phyloP scores from a whole-genome alignment of 92 coral and sea anemone genomes.

The Anthopleura xanthogrammica region DNA sequence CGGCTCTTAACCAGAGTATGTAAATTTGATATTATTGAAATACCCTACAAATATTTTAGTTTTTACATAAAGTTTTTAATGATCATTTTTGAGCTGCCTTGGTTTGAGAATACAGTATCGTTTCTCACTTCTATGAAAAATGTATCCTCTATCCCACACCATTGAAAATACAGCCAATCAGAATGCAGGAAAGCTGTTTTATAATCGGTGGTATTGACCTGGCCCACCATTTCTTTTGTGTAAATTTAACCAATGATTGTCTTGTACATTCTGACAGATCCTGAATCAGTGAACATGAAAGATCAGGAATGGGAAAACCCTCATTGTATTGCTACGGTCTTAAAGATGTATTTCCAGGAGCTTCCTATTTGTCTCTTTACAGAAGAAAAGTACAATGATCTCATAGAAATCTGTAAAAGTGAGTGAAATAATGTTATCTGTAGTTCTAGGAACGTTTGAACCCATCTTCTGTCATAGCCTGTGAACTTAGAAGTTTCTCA shows the following conservation, averaged over 20 bases:
- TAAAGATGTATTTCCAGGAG: slow-evolving; percentile 75
- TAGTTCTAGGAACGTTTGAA: no score
- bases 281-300: slow-evolving; percentile 74
- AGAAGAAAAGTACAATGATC: slow-evolving; percentile 58
- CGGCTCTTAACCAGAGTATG: slow-evolving; percentile 85
- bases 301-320: slow-evolving; percentile 95
- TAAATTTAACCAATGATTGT: not conserved
- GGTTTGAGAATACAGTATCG: no score
- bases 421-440: slow-evolving; percentile 1
- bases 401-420: slow-evolving; percentile 56
- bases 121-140: no score
- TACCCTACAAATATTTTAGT: no score
- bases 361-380: slow-evolving; percentile 80
- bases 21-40: not conserved
- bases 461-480: no score
- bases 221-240: not conserved
- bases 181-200: not conserved
- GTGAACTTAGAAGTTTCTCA: no score
- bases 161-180: not conserved
- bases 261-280: slow-evolving; percentile 36
- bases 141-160: not conserved
- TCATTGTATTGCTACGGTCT: slow-evolving; percentile 77
- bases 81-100: no score
- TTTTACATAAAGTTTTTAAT: no score
- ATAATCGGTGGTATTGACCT: no score